Evolutionary conservation across 2,113 vertebrate genomes (phyloP).

Genomic region (Notothenia rossii): DNA sequence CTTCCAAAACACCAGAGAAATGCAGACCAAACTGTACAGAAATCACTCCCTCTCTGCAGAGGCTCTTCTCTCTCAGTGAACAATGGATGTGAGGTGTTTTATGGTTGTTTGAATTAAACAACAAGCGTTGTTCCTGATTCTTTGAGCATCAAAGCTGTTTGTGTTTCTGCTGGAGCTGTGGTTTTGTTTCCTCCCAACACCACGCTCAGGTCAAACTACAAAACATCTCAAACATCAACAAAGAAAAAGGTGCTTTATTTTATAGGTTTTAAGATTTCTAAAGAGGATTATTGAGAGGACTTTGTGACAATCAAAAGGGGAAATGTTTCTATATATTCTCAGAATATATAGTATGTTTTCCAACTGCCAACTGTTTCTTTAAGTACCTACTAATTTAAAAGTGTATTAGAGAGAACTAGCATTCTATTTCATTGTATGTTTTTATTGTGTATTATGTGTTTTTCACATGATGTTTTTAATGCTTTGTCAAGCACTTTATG

Average conservation of each 20-base stretch:
- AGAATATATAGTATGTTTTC: too few species aligned
- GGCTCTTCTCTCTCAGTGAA: conserved; percentile 15
- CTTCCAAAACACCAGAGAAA: conserved; percentile 8
- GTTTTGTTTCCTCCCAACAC: neutral
- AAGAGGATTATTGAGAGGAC: neutral
- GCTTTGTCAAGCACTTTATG: too few species aligned
- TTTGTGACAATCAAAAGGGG: neutral
- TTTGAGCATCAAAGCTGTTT: conserved; percentile 6
- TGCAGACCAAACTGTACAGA: conserved; percentile 12
- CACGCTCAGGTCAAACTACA: neutral
- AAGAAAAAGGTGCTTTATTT: neutral
- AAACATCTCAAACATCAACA: neutral
- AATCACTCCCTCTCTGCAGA: neutral
- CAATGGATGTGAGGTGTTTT: conserved; percentile 6
- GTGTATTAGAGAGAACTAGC: too few species aligned
- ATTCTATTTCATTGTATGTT: too few species aligned
- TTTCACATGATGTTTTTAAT: too few species aligned
- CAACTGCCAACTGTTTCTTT: too few species aligned
- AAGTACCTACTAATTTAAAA: too few species aligned
- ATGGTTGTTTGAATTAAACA: conserved; percentile 3
- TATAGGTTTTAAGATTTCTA: neutral
- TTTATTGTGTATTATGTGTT: too few species aligned
- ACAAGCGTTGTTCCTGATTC: conserved; percentile 20
- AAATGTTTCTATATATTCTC: neutral
- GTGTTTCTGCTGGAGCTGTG: neutral